phyloP scores from a whole-genome alignment of 2,888 invertebrate genomes.

The Ormyrus pomaceus region DNA sequence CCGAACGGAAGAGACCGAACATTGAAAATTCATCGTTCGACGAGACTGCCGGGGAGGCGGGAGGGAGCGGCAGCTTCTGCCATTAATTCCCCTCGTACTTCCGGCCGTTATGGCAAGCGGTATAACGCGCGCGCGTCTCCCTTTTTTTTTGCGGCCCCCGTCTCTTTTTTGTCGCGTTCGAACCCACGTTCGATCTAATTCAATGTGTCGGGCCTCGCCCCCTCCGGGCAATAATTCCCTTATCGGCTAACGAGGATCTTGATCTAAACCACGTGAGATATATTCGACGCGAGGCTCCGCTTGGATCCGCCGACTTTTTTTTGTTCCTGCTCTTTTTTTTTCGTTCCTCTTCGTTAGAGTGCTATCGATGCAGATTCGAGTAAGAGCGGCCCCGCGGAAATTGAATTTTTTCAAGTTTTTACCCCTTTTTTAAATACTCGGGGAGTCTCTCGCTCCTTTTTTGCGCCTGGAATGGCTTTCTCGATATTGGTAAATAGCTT shows the following conservation, averaged over 20 bases:
- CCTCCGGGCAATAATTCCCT: constrained; percentile 45
- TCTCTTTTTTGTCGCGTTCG: constrained; percentile 3
- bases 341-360: constrained; percentile 8
- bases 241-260: constrained; percentile 50
- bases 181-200: constrained; percentile 41
- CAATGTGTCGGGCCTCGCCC: constrained; percentile 25
- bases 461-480: neutral
- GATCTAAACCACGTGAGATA: constrained; percentile 40
- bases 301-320: neutral
- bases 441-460: neutral
- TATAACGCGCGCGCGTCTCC: neutral
- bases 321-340: neutral
- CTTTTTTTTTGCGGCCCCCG: neutral
- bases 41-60: neutral
- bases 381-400: constrained; percentile 33
- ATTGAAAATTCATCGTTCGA: constrained; percentile 51
- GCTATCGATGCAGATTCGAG: neutral
- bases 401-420: constrained; percentile 31
- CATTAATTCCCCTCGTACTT: constrained; percentile 19
- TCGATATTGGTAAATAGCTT: neutral
- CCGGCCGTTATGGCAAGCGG: neutral
- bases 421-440: neutral
- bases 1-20: constrained; percentile 40
- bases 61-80: neutral
- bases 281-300: constrained; percentile 7